Percentiles rank a stretch among this genome's conserved stretches.
Evolutionary conservation across 2,888 invertebrate species (phyloP).

Genomic region (Chaetogeoica ovagalla): DNA sequence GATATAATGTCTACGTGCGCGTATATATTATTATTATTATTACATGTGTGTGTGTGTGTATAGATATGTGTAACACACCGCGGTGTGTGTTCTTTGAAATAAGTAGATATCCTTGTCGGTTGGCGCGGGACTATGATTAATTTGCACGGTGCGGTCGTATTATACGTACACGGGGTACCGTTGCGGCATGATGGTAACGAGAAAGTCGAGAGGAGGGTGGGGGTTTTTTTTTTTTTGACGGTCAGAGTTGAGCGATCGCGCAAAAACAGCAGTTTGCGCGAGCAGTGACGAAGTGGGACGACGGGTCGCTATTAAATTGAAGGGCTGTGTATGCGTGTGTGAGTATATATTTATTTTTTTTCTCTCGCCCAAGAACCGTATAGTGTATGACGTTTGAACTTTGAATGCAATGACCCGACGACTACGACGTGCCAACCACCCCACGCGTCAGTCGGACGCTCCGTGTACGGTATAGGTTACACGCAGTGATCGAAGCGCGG

Average conservation of each 20-base stretch:
- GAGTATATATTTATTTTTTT: conserved; percentile 18
- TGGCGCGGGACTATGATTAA: conserved; percentile 37
- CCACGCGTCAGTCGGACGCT: no score
- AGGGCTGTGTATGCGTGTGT: no score
- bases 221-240: conserved; percentile 24
- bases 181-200: not conserved
- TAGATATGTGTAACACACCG: not conserved
- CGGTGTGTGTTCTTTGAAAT: conserved; percentile 44
- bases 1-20: no score
- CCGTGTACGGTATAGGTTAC: no score
- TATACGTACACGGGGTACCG: no score
- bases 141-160: conserved; percentile 7
- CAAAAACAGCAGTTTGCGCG: conserved; percentile 16
- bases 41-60: no score
- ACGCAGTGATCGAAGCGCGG: no score
- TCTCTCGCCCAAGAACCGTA: not conserved
- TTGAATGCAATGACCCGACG: conserved; percentile 6
- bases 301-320: conserved; percentile 1
- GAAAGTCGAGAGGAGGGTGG: no score
- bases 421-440: not conserved
- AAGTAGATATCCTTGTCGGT: conserved; percentile 45
- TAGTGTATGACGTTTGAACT: conserved; percentile 5
- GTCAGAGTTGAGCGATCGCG: conserved; percentile 39
- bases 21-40: not conserved
- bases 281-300: conserved; percentile 10